Evolutionary conservation across 2,888 invertebrate species (phyloP), one percentile per base, ranked within the genome.

Genomic region (Tuberolachnus salignus): DNA sequence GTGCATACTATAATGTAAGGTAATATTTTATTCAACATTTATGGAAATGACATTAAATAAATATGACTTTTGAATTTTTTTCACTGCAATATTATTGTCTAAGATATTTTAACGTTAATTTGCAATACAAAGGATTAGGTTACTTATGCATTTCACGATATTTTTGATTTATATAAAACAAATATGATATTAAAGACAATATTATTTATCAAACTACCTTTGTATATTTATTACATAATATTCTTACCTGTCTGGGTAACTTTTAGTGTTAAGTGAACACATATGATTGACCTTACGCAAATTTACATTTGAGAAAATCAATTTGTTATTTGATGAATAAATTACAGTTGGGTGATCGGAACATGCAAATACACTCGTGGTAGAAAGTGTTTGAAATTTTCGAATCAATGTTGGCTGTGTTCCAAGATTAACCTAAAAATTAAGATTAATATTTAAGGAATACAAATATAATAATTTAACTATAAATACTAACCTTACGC

Each of bases 311-410:
- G 97, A 97, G 87, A 98, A 98, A 3, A 98, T 97, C 49, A 98
- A 89, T 86, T 98, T 98, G 86, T 97, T 96, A 87, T 98, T 98
- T n/a, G 97, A 97, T 8, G 97, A 98, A 87, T 98, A 99, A 83
- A 99, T 98, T 16, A 99, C 98, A 0, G 98, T 98, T 0, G 98
- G 98, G 70, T 98, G 90, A 86, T 99, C 98, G 0, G 97, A 98
- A 86, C 99, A 99, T 26, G 98, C 99, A 87, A 99, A 99, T 51
- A 99, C 97, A 86, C 98, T 98, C 19, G 94, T 95, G 0, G 97
- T 97, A 16, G 94, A 92, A 72, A 94, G 88, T 0, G 95, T 94
- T 82, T 92, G 90, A 85, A 99, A 98, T 10, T 94, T 94, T 81
- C 93, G 89, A 78, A 99, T 87, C 16, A 94, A 94, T 0, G 97